Conservation (phyloP, 2,888 invertebrate genomes). For the Agonopterix heracliana region DNA sequence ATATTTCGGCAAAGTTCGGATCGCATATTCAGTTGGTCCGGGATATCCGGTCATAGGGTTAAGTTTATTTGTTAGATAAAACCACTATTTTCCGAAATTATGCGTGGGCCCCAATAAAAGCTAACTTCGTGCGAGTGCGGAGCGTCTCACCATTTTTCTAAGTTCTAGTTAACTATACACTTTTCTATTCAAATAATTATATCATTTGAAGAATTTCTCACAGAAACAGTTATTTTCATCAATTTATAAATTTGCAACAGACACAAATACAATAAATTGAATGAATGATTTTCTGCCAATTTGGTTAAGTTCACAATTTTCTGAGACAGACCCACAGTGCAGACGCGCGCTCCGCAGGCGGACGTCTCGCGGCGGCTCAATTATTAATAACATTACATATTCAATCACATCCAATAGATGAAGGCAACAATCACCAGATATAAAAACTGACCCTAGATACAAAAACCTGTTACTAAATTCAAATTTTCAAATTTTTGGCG, state of each 20-base stretch:
- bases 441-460: constrained; percentile 36
- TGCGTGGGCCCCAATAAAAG: constrained; percentile 43
- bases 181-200: neutral
- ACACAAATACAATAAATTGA: neutral
- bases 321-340: constrained; percentile 25
- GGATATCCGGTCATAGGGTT: constrained; percentile 58
- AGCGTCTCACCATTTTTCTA: constrained; percentile 31
- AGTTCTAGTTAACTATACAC: neutral
- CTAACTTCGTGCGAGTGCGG: constrained; percentile 35
- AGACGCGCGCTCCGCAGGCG: constrained; percentile 44
- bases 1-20: constrained; percentile 65
- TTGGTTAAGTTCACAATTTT: constrained; percentile 2
- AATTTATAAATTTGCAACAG: too few species aligned
- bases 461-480: constrained; percentile 29
- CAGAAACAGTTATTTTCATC: neutral
- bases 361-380: constrained; percentile 76
- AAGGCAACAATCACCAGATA: constrained; percentile 78
- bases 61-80: constrained; percentile 71
- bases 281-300: neutral
- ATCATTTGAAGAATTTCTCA: neutral
- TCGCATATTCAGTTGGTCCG: constrained; percentile 59
- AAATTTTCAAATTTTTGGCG: constrained; percentile 31
- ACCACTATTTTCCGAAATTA: constrained; percentile 46
- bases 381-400: constrained; percentile 80
- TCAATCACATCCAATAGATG: constrained; percentile 87